Percentiles rank a stretch among this genome's conserved stretches.
Conservation (phyloP, 1,140 invertebrate genomes). For the Diabrotica undecimpunctata region DNA sequence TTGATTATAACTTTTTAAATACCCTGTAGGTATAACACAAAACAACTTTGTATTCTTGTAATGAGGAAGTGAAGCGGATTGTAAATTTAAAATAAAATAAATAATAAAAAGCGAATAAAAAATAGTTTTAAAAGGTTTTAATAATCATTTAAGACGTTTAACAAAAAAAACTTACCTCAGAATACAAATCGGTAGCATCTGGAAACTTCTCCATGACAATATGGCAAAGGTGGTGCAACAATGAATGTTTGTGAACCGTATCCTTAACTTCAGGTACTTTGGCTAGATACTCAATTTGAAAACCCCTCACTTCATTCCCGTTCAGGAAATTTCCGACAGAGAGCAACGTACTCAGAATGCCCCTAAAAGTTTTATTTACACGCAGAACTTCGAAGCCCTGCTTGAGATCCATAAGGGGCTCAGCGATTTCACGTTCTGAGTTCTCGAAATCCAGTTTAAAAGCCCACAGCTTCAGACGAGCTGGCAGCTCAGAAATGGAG, state of each 20-base stretch:
- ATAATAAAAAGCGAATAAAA: too few relatives aligned
- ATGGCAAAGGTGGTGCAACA: slow-evolving; percentile 95
- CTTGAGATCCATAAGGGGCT: slow-evolving; percentile 97
- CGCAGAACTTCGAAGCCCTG: slow-evolving; percentile 89
- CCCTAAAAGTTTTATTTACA: slow-evolving; percentile 90
- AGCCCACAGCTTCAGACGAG: slow-evolving; percentile 94
- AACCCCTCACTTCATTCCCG: slow-evolving; percentile 91
- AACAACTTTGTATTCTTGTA: too few relatives aligned
- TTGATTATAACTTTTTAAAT: too few relatives aligned
- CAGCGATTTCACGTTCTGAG: slow-evolving; percentile 96
- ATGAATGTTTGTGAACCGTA: slow-evolving; percentile 96
- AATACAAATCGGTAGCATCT: slow-evolving; percentile 93
- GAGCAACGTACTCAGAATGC: slow-evolving; percentile 87
- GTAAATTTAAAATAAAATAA: too few relatives aligned
- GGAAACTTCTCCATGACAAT: slow-evolving; percentile 97
- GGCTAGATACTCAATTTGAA: slow-evolving; percentile 95
- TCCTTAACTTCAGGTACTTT: slow-evolving; percentile 99
- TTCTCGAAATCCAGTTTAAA: slow-evolving; percentile 98
- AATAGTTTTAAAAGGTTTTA: too few relatives aligned
- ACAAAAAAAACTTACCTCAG: slow-evolving; percentile 71
- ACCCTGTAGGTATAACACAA: too few relatives aligned
- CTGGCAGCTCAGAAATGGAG: slow-evolving; percentile 92
- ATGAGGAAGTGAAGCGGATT: too few relatives aligned
- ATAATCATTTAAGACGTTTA: too few relatives aligned
- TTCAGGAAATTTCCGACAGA: slow-evolving; percentile 98